Evolutionary conservation across 2,113 vertebrate species (phyloP), one percentile per base, ranked within the genome.

Genomic region (Microcebus lehilahytsara): DNA sequence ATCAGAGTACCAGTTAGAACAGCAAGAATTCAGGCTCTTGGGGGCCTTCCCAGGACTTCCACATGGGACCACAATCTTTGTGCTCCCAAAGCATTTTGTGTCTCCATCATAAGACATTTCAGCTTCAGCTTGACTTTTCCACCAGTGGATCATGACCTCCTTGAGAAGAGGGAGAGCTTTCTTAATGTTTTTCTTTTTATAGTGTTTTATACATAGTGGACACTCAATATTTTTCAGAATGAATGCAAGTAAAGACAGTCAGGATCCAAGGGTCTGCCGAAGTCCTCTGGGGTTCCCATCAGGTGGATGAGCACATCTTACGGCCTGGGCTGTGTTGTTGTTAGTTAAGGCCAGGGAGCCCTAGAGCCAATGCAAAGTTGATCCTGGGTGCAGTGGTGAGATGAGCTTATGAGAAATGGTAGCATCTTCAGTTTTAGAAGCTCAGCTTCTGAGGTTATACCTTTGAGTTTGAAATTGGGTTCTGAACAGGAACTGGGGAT

Each of bases 401-500:
- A 80, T 10, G 75, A 16, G 30, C 16, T 90, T 93, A 32, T 69
- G 42, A 93, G 42, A 19, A 80, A 83, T 20, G 16, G 32, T 66
- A 84, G 62, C 56, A 30, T 89, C 80, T 69, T 94, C 16, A 46
- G 62, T 95, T 87, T 85, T 78, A 78, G 77, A 94, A 91, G 27
- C 37, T 79, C 25, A 46, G 37, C 67, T 67, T 95, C 14, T 93
- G 92, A 95, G 11, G 25, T 56, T 56, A 3, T 72, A 34, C 62
- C 79, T 94, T 79, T 86, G 66, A 85, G 37, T 89, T 78, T 95
- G 72, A 78, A 60, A 34, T 6, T 56, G 58, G 20, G 49, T 58
- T 97, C 49, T 93, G 78, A 91, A 86, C 5, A 93, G 86, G n/a
- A 88, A 75, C 60, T 78, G 37, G 83, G 71, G 34, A n/a, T 88